These are phyloP conservation scores for Hemiprocne comata DNA, from an alignment of 2,113 vertebrate genomes.

Conservation along the genomic window DNA sequence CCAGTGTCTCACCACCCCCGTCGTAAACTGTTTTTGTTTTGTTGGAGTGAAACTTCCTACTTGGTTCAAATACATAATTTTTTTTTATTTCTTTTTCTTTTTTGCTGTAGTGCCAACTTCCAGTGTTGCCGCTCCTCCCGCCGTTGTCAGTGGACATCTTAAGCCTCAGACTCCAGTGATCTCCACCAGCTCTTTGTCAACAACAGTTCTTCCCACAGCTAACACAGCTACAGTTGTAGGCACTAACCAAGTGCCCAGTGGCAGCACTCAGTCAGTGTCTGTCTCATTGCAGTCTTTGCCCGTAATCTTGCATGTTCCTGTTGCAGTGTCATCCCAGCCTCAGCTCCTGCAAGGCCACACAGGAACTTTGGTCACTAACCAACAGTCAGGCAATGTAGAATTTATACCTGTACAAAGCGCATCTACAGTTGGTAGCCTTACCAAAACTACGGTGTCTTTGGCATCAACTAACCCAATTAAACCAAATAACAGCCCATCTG, in stretches of 20 bases:
- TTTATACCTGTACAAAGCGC: constrained; percentile 83
- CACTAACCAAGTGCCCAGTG: constrained; percentile 74
- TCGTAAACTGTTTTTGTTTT: background rate
- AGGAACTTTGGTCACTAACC: constrained; percentile 81
- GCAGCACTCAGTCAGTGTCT: constrained; percentile 78
- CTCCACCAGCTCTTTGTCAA: constrained; percentile 73
- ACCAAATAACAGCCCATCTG: constrained; percentile 73
- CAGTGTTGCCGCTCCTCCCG: constrained; percentile 65
- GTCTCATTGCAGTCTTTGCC: constrained; percentile 83
- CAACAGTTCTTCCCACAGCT: constrained; percentile 77
- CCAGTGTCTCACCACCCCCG: background rate
- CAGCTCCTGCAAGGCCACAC: constrained; percentile 81
- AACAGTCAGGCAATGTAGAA: constrained; percentile 79
- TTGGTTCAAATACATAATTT: background rate
- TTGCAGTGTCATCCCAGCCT: constrained; percentile 83
- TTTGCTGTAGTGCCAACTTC: constrained; percentile 66
- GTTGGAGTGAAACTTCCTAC: background rate
- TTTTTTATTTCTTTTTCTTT: background rate
- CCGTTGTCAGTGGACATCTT: constrained; percentile 70
- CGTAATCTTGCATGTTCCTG: constrained; percentile 82
- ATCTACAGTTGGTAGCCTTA: constrained; percentile 76
- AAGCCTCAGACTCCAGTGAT: constrained; percentile 76
- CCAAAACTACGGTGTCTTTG: constrained; percentile 78
- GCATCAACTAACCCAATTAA: constrained; percentile 75
- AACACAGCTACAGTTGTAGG: constrained; percentile 78